phyloP scores from a whole-genome alignment of 2,888 invertebrate genomes.

The Conops quadrifasciatus region DNA sequence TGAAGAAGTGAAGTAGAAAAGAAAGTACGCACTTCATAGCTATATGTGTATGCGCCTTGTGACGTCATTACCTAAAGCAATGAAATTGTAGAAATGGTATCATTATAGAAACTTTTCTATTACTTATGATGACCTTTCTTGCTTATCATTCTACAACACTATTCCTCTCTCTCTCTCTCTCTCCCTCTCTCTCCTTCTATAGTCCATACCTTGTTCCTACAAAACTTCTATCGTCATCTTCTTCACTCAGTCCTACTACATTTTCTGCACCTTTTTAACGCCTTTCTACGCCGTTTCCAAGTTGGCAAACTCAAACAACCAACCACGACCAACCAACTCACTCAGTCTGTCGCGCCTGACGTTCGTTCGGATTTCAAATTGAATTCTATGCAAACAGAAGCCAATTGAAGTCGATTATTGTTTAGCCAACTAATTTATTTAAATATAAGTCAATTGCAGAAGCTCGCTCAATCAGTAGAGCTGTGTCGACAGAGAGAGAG shows the following conservation, averaged over 20 bases:
- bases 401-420: conserved; percentile 58
- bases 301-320: neutral
- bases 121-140: neutral
- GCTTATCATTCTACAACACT: neutral
- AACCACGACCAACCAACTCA: too few species aligned
- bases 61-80: neutral
- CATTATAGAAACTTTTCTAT: too few species aligned
- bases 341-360: neutral
- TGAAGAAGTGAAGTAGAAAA: too few species aligned
- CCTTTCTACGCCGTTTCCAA: neutral
- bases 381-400: conserved; percentile 56
- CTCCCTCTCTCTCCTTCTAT: neutral
- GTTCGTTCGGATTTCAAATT: conserved; percentile 45
- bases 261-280: neutral
- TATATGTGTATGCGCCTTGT: too few species aligned
- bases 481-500: neutral
- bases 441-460: conserved; percentile 50
- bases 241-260: neutral
- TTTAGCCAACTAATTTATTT: conserved; percentile 57
- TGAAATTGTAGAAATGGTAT: too few species aligned
- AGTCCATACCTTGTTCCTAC: neutral
- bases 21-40: too few species aligned
- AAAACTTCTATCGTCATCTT: neutral
- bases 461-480: conserved; percentile 9
- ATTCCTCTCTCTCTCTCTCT: neutral